phyloP scores from a whole-genome alignment of 2,888 invertebrate species.

The Cheilosia scutellata region DNA sequence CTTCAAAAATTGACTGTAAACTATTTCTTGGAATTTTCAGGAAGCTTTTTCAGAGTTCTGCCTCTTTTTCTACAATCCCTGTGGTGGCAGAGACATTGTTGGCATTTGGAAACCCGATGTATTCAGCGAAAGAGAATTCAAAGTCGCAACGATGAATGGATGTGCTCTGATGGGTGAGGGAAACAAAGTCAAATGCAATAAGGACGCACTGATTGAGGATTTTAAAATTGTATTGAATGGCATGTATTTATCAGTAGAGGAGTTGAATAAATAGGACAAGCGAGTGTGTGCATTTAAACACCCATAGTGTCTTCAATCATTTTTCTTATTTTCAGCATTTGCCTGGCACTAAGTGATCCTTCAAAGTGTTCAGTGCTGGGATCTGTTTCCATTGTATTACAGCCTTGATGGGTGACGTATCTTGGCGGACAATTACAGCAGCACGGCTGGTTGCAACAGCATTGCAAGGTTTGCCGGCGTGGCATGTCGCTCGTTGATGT shows the following conservation, averaged over 20 bases:
- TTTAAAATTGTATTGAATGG: slow-evolving; percentile 82
- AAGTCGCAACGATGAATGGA: slow-evolving; percentile 85
- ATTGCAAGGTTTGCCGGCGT: neutral
- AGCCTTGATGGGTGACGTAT: slow-evolving; percentile 67
- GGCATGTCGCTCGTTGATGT: slow-evolving; percentile 78
- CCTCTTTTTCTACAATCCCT: slow-evolving; percentile 94
- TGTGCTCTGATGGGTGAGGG: slow-evolving; percentile 77
- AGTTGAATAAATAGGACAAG: slow-evolving; percentile 58
- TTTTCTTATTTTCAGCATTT: slow-evolving; percentile 61
- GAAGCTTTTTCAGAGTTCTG: slow-evolving; percentile 90
- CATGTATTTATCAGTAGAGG: slow-evolving; percentile 79
- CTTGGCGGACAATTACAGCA: slow-evolving; percentile 34
- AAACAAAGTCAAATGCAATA: slow-evolving; percentile 79
- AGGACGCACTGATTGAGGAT: slow-evolving; percentile 81
- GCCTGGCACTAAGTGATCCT: slow-evolving; percentile 43
- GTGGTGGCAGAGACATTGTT: slow-evolving; percentile 93
- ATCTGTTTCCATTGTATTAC: slow-evolving; percentile 77
- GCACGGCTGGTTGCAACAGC: slow-evolving; percentile 33
- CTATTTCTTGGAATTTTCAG: slow-evolving; percentile 84
- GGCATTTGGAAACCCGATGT: slow-evolving; percentile 92
- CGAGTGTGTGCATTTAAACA: slow-evolving; percentile 13
- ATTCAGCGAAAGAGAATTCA: slow-evolving; percentile 88
- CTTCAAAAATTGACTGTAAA: neutral
- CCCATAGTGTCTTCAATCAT: slow-evolving; percentile 52
- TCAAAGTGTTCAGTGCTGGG: slow-evolving; percentile 30